A percentile compares a stretch with the other conserved stretches of the same genome.
phyloP scores from a whole-genome alignment of 1,140 invertebrate species.

The Tribolium castaneum region DNA sequence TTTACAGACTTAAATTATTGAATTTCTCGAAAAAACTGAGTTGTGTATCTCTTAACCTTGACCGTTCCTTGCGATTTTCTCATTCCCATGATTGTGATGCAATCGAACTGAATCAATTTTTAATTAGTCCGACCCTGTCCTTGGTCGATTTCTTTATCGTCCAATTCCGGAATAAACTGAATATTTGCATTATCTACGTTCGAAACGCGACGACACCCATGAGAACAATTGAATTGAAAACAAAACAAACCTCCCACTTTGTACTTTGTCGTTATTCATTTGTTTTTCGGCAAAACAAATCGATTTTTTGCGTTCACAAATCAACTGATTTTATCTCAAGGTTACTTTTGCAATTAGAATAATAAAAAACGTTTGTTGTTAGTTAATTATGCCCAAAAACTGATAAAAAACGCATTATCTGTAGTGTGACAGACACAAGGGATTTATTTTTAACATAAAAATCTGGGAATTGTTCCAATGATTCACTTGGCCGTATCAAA shows the following conservation, averaged over 20 bases:
- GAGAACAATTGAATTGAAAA: neutral
- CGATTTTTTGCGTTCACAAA: neutral
- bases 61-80: too few species aligned
- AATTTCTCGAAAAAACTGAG: too few species aligned
- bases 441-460: neutral
- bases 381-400: too few species aligned
- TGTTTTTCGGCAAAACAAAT: neutral
- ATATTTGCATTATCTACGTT: neutral
- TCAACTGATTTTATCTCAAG: neutral
- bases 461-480: slow-evolving; percentile 7
- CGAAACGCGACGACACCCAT: neutral
- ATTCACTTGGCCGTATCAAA: neutral
- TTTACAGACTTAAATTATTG: too few species aligned
- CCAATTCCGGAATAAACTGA: neutral
- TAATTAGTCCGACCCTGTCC: too few species aligned
- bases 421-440: neutral
- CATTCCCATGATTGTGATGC: too few species aligned
- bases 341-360: neutral
- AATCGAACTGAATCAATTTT: too few species aligned
- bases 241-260: neutral
- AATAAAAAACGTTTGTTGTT: neutral
- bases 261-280: too few species aligned
- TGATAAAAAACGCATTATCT: neutral
- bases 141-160: too few species aligned
- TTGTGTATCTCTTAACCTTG: too few species aligned